A percentile compares a stretch with the other conserved stretches of the same genome.
These are phyloP conservation scores for Cheirogaleus medius DNA, from an alignment of 2,113 vertebrate species.

Conservation along the genomic window DNA sequence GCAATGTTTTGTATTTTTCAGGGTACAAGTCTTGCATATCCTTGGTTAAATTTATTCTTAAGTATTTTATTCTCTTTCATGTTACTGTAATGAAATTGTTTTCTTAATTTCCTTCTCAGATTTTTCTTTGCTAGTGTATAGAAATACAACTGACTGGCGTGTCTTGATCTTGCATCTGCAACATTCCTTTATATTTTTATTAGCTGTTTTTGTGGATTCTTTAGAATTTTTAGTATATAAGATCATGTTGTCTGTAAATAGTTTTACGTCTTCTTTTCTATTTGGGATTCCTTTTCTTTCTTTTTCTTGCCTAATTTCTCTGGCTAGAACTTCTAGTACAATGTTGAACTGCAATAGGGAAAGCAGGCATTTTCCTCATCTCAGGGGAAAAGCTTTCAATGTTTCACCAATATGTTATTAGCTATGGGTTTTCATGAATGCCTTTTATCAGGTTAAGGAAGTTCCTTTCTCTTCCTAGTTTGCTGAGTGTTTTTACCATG, in stretches of 20 bases:
- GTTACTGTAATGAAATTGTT: background rate
- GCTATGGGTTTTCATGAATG: background rate
- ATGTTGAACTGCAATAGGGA: background rate
- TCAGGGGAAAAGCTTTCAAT: background rate
- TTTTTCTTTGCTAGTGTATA: background rate
- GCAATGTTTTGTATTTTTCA: background rate
- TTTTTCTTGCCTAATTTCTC: background rate
- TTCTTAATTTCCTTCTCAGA: background rate
- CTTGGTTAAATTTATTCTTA: background rate
- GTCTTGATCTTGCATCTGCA: background rate
- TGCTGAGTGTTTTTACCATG: background rate
- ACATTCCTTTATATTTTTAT: background rate
- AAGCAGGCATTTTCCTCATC: background rate
- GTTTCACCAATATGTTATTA: background rate
- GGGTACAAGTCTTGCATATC: background rate
- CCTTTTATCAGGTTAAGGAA: constrained; percentile 7
- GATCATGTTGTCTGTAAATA: background rate
- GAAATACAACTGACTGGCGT: background rate
- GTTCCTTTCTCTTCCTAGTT: background rate
- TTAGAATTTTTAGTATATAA: background rate
- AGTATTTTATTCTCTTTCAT: background rate
- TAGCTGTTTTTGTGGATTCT: background rate
- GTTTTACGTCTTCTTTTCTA: background rate
- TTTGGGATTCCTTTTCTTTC: background rate
- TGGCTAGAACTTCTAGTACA: background rate